Percentiles rank a stretch among this genome's conserved stretches.
phyloP scores from a whole-genome alignment of 2,113 vertebrate species.

The Ochotona curzoniae region DNA sequence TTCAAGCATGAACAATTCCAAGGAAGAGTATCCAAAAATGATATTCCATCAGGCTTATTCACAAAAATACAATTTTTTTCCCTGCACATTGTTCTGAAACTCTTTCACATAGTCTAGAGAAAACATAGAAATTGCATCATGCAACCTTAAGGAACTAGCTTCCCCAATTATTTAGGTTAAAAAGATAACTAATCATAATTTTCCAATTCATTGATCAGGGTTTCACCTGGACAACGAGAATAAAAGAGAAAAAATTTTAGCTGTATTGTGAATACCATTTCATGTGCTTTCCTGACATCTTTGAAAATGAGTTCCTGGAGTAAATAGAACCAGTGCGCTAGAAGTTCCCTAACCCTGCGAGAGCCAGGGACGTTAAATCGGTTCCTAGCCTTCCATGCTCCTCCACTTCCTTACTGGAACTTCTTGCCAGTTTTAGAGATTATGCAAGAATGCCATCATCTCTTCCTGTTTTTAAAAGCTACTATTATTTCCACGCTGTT shows the following conservation, averaged over 20 bases:
- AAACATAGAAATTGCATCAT: not conserved
- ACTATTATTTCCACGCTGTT: not conserved
- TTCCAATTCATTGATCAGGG: not conserved
- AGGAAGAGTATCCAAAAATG: not conserved
- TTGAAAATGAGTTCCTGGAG: not conserved
- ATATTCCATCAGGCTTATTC: not conserved
- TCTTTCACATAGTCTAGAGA: not conserved
- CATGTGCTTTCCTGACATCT: not conserved
- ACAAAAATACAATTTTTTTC: constrained; percentile 28
- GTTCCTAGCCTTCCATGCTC: too few relatives aligned
- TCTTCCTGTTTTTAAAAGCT: not conserved
- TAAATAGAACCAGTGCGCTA: too few relatives aligned
- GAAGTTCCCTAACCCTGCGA: too few relatives aligned
- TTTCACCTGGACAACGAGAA: not conserved
- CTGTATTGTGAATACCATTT: not conserved
- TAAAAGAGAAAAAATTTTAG: not conserved
- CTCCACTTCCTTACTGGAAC: not conserved
- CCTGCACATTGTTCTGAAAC: constrained; percentile 9
- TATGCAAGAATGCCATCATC: not conserved
- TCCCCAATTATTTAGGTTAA: not conserved
- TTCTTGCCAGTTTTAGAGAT: not conserved
- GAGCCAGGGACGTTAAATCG: too few relatives aligned
- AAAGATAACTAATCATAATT: not conserved
- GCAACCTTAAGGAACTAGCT: not conserved
- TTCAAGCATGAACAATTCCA: constrained; percentile 51